phyloP scores from a whole-genome alignment of 2,888 invertebrate genomes.

The Colostygia pectinataria region DNA sequence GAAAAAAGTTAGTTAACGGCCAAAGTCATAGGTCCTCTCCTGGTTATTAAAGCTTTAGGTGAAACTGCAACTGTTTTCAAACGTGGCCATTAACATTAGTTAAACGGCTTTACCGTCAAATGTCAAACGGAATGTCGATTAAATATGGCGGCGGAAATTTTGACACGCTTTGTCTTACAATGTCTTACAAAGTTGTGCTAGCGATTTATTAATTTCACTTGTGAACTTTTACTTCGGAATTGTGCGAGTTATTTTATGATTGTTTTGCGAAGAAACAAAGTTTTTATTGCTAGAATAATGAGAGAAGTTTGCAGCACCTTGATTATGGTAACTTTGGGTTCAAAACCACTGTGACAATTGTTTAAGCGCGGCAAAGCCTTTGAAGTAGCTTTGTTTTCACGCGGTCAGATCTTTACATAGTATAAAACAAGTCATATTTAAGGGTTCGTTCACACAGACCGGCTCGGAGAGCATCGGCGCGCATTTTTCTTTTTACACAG shows the following conservation, averaged over 20 bases:
- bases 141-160: background rate
- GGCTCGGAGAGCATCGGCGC: too few species aligned
- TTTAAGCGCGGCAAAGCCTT: too few species aligned
- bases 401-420: too few species aligned
- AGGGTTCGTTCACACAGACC: too few species aligned
- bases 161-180: background rate
- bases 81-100: too few species aligned
- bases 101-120: too few species aligned
- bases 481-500: too few species aligned
- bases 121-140: background rate
- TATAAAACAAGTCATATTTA: too few species aligned
- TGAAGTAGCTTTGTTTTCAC: too few species aligned
- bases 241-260: conserved; percentile 18
- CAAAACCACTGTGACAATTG: background rate
- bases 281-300: conserved; percentile 17
- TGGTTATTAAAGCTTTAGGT: too few species aligned
- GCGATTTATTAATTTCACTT: conserved; percentile 14
- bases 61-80: background rate
- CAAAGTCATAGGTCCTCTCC: too few species aligned
- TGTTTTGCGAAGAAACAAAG: conserved; percentile 13
- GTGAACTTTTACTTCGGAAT: conserved; percentile 1
- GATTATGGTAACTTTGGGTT: conserved; percentile 4
- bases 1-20: too few species aligned
- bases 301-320: conserved; percentile 13
- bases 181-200: conserved; percentile 3